Evolutionary conservation across 2,113 vertebrate genomes (phyloP).

Genomic region (Chauna torquata): DNA sequence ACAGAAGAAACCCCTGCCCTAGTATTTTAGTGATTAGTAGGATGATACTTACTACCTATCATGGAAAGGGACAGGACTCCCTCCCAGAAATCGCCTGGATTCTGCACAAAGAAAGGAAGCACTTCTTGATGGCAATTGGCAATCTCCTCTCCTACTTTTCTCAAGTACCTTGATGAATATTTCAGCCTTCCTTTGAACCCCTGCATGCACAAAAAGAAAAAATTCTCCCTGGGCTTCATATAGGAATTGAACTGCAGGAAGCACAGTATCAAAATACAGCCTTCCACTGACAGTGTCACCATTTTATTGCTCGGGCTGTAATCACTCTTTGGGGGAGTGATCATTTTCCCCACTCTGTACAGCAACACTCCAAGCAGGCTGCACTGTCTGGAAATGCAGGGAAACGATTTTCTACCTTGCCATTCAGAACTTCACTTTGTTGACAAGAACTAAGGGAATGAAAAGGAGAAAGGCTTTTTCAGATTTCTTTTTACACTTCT

Average conservation of each 20-base stretch:
- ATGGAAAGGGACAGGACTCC: neutral
- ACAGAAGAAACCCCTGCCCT: neutral
- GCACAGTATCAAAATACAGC: neutral
- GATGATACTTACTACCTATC: neutral
- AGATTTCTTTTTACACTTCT: neutral
- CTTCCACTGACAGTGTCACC: neutral
- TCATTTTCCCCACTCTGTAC: neutral
- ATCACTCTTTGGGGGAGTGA: neutral
- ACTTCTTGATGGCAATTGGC: neutral
- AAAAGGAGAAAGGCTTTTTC: conserved; percentile 48
- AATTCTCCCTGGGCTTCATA: neutral
- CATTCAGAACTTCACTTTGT: conserved; percentile 59
- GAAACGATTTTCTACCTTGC: neutral
- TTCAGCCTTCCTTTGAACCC: neutral
- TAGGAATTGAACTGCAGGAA: neutral
- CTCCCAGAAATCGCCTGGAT: neutral
- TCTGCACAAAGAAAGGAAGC: neutral
- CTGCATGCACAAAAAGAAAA: neutral
- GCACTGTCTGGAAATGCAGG: neutral
- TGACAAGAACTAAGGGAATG: conserved; percentile 57
- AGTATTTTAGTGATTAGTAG: neutral
- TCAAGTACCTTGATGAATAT: neutral
- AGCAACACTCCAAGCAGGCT: neutral
- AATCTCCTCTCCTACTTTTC: neutral
- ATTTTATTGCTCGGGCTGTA: neutral